These are phyloP conservation scores for Hemichromis elongatus DNA, from an alignment of 2,113 vertebrate species.

Conservation along the genomic window DNA sequence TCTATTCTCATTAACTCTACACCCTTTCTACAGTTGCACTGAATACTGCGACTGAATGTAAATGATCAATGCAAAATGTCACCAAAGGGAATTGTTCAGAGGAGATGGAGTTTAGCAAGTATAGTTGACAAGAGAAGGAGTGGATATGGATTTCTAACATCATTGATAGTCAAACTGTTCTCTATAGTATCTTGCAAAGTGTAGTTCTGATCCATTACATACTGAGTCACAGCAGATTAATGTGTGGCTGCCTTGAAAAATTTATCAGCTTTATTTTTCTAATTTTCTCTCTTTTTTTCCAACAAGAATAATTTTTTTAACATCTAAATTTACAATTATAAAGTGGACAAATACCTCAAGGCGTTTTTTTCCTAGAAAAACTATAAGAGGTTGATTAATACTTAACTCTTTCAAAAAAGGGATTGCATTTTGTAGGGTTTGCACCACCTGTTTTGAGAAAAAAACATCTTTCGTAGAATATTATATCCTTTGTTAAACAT, in stretches of 20 bases:
- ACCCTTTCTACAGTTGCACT: background rate
- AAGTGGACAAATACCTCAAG: background rate
- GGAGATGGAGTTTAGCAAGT: background rate
- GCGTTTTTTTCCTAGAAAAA: background rate
- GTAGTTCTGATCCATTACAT: background rate
- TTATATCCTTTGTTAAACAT: background rate
- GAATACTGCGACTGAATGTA: background rate
- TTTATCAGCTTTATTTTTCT: background rate
- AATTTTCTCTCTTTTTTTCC: background rate
- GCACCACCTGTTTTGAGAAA: background rate
- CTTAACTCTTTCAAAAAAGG: background rate
- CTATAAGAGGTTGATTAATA: background rate
- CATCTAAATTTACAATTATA: background rate
- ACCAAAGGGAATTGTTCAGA: background rate
- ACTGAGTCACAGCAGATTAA: background rate
- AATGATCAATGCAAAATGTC: constrained; percentile 1
- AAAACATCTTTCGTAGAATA: background rate
- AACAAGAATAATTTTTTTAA: background rate
- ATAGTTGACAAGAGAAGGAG: background rate
- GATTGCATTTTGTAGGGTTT: background rate
- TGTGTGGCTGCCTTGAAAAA: background rate
- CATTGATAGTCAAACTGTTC: background rate
- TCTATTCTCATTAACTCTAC: background rate
- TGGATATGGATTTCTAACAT: background rate
- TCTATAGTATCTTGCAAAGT: background rate